Evolutionary conservation across 1,140 invertebrate genomes (phyloP), one percentile per base, ranked within the genome.

Genomic region (Trichonephila clavata): DNA sequence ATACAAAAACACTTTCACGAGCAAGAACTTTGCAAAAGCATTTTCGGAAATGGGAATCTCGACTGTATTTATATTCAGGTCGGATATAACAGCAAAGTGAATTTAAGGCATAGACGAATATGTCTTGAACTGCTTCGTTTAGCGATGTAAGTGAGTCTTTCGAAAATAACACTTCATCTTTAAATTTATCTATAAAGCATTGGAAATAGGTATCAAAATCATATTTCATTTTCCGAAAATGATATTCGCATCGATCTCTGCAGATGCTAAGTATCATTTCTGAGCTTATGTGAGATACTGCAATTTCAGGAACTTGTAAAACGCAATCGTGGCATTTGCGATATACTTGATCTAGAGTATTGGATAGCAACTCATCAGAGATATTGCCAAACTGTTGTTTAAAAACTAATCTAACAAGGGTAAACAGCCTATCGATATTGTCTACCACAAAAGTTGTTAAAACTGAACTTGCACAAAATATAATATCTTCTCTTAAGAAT

Each of bases 61-160:
- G 27, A 24, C 71, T 61, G 77, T 50, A 86, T 39, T 71, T 86
- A n/a, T 86, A 77, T 39, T 92, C 91, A n/a, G 91, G 91, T 5
- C 21, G 59, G 1, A 92, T 32, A 8, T 27, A 92, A 21, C 13
- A 6, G 20, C 21, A 32, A 18, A 92, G 13, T 7, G 63, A 92
- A 71, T 13, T 21, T 7, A 86, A 14, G 65, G 63, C 21, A 14
- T 16, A 8, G n/a, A 21, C 10, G 39, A 57, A 71, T 32, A 71
- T 71, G 1, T 86, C 59, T 5, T 71, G 4, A 21, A 86, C 18
- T 13, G 14, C 5, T 2, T 1, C 10, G n/a, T 77, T 20, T 10
- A 92, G 57, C 16, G 0, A 27, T 18, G 20, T 8, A 10, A 71
- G 32, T 6, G 24, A 0, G 0, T n/a, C 21, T 39, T 92, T 18